Evolutionary conservation across 1,140 invertebrate species (phyloP), one percentile per base, ranked within the genome.

Genomic region (Drosophila watanabei): DNA sequence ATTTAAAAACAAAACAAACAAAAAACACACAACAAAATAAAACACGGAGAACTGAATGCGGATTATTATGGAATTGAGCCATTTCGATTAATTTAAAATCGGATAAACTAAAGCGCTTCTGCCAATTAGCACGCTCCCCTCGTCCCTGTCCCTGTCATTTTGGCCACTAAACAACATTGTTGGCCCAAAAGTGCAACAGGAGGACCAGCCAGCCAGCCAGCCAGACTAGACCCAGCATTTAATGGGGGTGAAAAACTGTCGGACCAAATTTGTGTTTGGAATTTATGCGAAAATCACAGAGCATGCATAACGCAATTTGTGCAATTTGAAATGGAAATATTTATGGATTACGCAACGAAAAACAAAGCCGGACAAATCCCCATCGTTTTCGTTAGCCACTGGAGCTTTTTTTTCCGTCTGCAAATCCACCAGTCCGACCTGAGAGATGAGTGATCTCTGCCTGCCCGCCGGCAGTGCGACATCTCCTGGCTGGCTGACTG

Each of bases 281-380:
- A 84, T 84, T 84, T 80, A 84, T 84, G 77, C 64, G 35, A 54
- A 65, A 78, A 78, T 84, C 78, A 85, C 45, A 46, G 37, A 58
- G 54, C 66, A 72, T 84, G 49, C 79, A 80, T 60, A 43, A 66
- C 52, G 70, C 68, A 73, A 73, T 70, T 70, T 52, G 35, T 51
- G 43, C 64, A 68, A 66, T 75, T 69, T 75, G 64, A 79, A 79
- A 61, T 49, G 65, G 54, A 83, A 84, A 84, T 82, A 79, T 79
- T 83, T 75, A 72, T 82, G 65, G 49, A 77, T 63, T 63, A 68
- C 69, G 75, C 64, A 32, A 63, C 24, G 54, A 52, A 43, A 56
- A 62, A 75, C 49, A 57, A 54, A 61, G 37, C 66, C 45, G 58
- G 30, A 20, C 46, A 51, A 71, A 56, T 63, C 43, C 41, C 28